Conservation (phyloP, 2,888 invertebrate species). For the Calliphora vomitoria region DNA sequence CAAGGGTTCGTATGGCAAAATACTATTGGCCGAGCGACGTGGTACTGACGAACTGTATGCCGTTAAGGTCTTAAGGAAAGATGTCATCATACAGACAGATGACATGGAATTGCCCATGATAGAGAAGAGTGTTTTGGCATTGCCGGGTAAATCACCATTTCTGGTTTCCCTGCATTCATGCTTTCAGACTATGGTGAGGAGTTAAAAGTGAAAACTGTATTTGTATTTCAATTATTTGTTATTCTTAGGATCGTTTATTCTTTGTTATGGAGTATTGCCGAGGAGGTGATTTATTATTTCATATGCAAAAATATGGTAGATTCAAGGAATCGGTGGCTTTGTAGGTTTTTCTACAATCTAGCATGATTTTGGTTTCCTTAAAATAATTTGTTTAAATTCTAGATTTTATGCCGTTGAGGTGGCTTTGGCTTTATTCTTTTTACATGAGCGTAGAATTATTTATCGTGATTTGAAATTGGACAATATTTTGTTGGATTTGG, state of each 20-base stretch:
- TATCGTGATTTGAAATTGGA: slow-evolving; percentile 99
- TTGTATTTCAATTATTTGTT: slow-evolving; percentile 65
- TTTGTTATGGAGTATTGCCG: slow-evolving; percentile 99
- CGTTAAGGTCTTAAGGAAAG: slow-evolving; percentile 99
- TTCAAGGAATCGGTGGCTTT: slow-evolving; percentile 99
- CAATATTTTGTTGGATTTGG: slow-evolving; percentile 97
- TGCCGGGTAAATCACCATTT: slow-evolving; percentile 98
- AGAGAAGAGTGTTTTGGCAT: slow-evolving; percentile 97
- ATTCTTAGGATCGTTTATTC: slow-evolving; percentile 94
- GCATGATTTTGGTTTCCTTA: no score
- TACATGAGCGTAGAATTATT: slow-evolving; percentile 96
- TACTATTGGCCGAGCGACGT: slow-evolving; percentile 98
- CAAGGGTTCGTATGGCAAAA: slow-evolving; percentile 99
- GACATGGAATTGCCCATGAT: slow-evolving; percentile 99
- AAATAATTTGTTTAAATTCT: slow-evolving; percentile 57
- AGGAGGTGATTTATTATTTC: slow-evolving; percentile 99
- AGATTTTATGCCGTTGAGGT: slow-evolving; percentile 99
- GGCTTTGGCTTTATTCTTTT: slow-evolving; percentile 97
- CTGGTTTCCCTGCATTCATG: slow-evolving; percentile 99
- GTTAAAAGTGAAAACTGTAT: not conserved
- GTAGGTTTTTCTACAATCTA: slow-evolving; percentile 87
- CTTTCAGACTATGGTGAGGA: slow-evolving; percentile 98
- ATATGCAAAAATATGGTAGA: slow-evolving; percentile 99
- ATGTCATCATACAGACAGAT: slow-evolving; percentile 99
- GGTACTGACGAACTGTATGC: slow-evolving; percentile 99